phyloP scores from a whole-genome alignment of 1,140 invertebrate genomes.

The Drosophila eugracilis region DNA sequence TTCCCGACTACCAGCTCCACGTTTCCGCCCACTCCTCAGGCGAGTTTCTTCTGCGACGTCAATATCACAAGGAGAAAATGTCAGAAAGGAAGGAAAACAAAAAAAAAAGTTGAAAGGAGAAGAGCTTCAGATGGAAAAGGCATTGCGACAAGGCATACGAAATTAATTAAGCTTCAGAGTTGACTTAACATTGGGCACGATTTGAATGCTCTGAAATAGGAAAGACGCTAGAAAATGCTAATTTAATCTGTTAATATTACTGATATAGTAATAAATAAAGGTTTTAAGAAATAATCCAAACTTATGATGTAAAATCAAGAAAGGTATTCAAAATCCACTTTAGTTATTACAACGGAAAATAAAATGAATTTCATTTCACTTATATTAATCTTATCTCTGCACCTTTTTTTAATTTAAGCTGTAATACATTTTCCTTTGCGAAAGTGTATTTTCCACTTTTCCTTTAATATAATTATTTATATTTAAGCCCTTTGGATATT shows the following conservation, averaged over 20 bases:
- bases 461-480: neutral
- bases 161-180: slow-evolving; percentile 67
- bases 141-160: slow-evolving; percentile 43
- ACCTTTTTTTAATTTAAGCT: neutral
- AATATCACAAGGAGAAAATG: slow-evolving; percentile 19
- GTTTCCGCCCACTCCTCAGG: neutral
- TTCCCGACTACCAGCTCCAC: slow-evolving; percentile 38
- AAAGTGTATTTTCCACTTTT: slow-evolving; percentile 10
- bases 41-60: slow-evolving; percentile 30
- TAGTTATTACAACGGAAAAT: too few relatives aligned
- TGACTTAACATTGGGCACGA: slow-evolving; percentile 1
- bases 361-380: too few relatives aligned
- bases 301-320: too few relatives aligned
- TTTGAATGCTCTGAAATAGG: neutral
- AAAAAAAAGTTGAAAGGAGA: slow-evolving; percentile 1
- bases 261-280: too few relatives aligned
- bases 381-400: too few relatives aligned
- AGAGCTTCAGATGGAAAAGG: slow-evolving; percentile 13
- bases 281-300: too few relatives aligned
- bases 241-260: too few relatives aligned
- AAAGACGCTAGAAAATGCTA: too few relatives aligned
- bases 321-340: too few relatives aligned
- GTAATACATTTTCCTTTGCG: rapidly evolving
- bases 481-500: neutral
- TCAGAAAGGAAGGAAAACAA: slow-evolving; percentile 17